phyloP scores from a whole-genome alignment of 2,888 invertebrate genomes.

The Creontiades dilutus region DNA sequence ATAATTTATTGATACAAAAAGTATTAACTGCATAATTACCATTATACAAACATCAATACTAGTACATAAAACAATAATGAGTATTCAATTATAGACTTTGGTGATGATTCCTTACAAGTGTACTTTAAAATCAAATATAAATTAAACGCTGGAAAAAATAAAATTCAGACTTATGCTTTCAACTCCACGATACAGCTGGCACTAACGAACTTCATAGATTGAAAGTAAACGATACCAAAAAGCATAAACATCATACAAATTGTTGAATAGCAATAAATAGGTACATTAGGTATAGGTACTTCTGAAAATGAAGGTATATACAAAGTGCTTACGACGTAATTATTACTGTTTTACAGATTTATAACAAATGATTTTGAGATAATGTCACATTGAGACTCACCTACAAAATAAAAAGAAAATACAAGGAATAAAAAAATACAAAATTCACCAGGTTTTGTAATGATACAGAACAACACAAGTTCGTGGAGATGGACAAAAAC shows the following conservation, averaged over 20 bases:
- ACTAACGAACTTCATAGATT: too few species aligned
- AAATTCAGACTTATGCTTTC: slow-evolving; percentile 30
- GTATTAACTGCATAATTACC: slow-evolving; percentile 1
- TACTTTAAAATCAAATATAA: slow-evolving; percentile 7
- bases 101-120: slow-evolving; percentile 40
- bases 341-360: too few species aligned
- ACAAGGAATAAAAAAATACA: not conserved
- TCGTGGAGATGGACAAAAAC: not conserved
- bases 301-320: too few species aligned
- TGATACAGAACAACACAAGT: not conserved
- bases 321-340: too few species aligned
- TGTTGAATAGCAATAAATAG: too few species aligned
- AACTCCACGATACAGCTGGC: not conserved
- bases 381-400: too few species aligned
- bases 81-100: slow-evolving; percentile 47
- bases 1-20: slow-evolving; percentile 26
- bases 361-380: too few species aligned
- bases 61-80: not conserved
- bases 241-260: too few species aligned
- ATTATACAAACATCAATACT: slow-evolving; percentile 27
- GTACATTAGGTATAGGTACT: too few species aligned
- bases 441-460: slow-evolving; percentile 17
- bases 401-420: too few species aligned
- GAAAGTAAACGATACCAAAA: too few species aligned
- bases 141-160: not conserved